These are phyloP conservation scores for Lycaena phlaeas DNA, from an alignment of 2,888 invertebrate species.

Conservation along the genomic window DNA sequence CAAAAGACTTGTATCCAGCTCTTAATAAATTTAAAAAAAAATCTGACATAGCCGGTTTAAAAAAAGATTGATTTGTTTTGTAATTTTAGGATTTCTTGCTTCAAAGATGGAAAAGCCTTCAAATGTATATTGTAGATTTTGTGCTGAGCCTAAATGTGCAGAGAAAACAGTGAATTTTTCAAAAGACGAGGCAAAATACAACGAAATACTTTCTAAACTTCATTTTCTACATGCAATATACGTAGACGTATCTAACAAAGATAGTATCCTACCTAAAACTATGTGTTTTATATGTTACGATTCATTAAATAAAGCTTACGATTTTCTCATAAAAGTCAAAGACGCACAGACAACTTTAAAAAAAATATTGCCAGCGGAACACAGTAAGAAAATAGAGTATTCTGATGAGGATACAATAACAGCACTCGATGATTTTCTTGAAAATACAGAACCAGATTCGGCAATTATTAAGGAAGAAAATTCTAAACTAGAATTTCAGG, in stretches of 20 bases:
- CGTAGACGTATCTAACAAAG: slow-evolving; percentile 39
- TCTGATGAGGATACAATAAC: slow-evolving; percentile 38
- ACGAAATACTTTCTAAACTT: slow-evolving; percentile 38
- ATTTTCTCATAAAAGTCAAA: slow-evolving; percentile 42
- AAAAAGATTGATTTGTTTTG: slow-evolving; percentile 4
- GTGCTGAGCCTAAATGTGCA: slow-evolving; percentile 40
- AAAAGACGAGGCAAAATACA: slow-evolving; percentile 31
- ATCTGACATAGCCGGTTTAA: too few species aligned
- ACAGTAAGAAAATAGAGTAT: slow-evolving; percentile 28
- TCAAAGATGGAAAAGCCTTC: slow-evolving; percentile 30
- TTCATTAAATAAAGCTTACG: slow-evolving; percentile 44
- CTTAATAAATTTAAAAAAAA: too few species aligned
- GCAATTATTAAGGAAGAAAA: slow-evolving; percentile 19
- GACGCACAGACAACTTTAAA: slow-evolving; percentile 38
- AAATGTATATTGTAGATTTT: slow-evolving; percentile 46
- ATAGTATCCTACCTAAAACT: slow-evolving; percentile 41
- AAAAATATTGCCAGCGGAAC: slow-evolving; percentile 26
- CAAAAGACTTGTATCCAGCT: too few species aligned
- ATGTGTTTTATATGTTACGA: slow-evolving; percentile 53
- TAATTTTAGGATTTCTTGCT: slow-evolving; percentile 5
- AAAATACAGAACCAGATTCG: slow-evolving; percentile 15
- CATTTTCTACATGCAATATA: slow-evolving; percentile 49
- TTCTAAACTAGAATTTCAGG: slow-evolving; percentile 9
- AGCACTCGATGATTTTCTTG: slow-evolving; percentile 33
- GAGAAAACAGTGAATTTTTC: slow-evolving; percentile 37